These are phyloP conservation scores for Ariopsis seemanni DNA, from an alignment of 2,113 vertebrate species.

Conservation along the genomic window DNA sequence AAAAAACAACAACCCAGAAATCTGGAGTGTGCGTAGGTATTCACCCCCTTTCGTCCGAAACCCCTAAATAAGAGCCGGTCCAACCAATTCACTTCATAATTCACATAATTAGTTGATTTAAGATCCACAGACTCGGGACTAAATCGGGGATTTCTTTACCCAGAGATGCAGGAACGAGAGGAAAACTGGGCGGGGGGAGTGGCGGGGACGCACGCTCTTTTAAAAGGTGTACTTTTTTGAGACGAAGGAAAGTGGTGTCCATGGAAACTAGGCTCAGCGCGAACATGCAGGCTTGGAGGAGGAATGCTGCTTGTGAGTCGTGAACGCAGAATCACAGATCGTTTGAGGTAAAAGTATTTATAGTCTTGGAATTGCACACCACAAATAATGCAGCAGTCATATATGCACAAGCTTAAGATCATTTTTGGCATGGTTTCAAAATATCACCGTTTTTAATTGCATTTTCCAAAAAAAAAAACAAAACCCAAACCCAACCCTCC, in stretches of 20 bases:
- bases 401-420: neutral
- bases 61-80: no score
- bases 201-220: neutral
- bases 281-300: neutral
- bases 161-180: neutral
- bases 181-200: neutral
- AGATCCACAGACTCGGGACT: neutral
- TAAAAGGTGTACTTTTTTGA: neutral
- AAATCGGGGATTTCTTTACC: neutral
- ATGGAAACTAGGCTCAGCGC: conserved; percentile 19
- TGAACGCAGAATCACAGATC: neutral
- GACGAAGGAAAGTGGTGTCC: conserved; percentile 25
- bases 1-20: no score
- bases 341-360: neutral
- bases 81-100: no score
- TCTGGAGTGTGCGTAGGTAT: no score
- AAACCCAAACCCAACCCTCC: neutral
- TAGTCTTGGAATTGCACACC: neutral
- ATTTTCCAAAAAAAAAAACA: neutral
- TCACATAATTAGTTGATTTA: no score
- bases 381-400: neutral
- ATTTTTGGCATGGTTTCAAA: neutral
- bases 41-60: no score
- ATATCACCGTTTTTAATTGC: neutral
- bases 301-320: neutral